phyloP scores from a whole-genome alignment of 2,797 vertebrate species.

The Sarcophilus harrisii region DNA sequence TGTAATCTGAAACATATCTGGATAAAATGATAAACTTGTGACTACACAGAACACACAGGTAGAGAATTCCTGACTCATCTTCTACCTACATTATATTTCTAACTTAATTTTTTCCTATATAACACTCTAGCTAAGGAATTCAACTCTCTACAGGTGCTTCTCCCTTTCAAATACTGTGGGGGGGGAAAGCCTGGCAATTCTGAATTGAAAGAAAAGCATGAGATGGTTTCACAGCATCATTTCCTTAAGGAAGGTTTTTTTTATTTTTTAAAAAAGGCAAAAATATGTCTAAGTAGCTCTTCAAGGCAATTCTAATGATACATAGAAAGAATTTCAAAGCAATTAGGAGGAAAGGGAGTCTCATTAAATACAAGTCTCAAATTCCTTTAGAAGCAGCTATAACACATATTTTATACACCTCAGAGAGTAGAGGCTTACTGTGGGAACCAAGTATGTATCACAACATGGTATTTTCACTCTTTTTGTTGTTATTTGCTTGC shows the following conservation, averaged over 20 bases:
- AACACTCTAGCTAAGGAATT: too few species aligned
- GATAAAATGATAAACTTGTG: not conserved
- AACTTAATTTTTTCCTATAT: too few species aligned
- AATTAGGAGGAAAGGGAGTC: not conserved
- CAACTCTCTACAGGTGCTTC: too few species aligned
- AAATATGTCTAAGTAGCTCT: not conserved
- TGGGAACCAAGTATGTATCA: too few species aligned
- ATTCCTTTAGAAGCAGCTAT: slow-evolving; percentile 44
- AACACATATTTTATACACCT: slow-evolving; percentile 25
- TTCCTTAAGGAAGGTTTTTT: not conserved
- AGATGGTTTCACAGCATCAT: not conserved
- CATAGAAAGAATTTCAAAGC: slow-evolving; percentile 16
- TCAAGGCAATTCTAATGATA: not conserved
- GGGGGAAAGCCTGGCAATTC: not conserved
- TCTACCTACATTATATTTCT: too few species aligned
- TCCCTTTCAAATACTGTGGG: not conserved
- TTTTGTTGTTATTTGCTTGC: too few species aligned
- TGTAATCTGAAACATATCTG: not conserved
- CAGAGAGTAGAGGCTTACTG: not conserved
- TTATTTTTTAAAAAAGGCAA: slow-evolving; percentile 9
- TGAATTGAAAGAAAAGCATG: not conserved
- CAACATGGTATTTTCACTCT: too few species aligned
- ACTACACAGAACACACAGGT: not conserved
- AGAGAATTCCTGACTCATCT: too few species aligned
- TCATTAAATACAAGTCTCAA: not conserved